Base-by-base conservation (phyloP, 64 coral and sea anemone genomes). In the Actinia tenebrosa region DNA sequence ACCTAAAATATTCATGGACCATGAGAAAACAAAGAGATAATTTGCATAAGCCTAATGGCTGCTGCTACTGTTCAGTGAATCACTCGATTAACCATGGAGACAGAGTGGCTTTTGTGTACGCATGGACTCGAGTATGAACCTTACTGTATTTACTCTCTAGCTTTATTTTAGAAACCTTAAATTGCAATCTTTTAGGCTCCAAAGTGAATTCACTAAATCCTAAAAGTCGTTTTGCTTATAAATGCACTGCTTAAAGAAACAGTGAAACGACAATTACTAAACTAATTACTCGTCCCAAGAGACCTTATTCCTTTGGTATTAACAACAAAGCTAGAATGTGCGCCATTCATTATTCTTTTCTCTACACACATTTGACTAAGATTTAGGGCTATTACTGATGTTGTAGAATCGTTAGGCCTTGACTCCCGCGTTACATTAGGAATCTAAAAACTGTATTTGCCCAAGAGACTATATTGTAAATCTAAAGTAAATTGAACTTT, bases 21-120 rank as follows among this genome's bases (percentile, higher is more conserved):
- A 53, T 68, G 54, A 78, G 53, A 91, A 85, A 91, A 91, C 84
- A 87, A 63, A 44, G 54, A 16, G 15, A 22, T 81, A 89, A 92
- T 92, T 92, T 92, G 80, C 91, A 92, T 92, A 92, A 83, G 60
- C 86, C 85, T 84, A 84, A 92, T 88, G 43, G 80, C 23, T 83
- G 56, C 62, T 22, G 82, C 78, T 37, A 37, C 30, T 84, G 54
- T 92, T 88, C 66, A 52, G 30, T 56, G 86, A 77, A 91, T 80
- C 84, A n/a, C 9, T 23, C 37, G 62, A 87, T 78, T 59, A 86
- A 26, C 81, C 64, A 79, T 79, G 37, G 15, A 62, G 55, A 64
- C 64, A 44, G 60, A 58, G n/a, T 78, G 52, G 62, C 20, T 91
- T 45, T 86, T 77, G 22, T 63, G 64, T 43, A 87, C 54, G 45